Conservation (phyloP, 2,888 invertebrate genomes). For the Andricus curvator region DNA sequence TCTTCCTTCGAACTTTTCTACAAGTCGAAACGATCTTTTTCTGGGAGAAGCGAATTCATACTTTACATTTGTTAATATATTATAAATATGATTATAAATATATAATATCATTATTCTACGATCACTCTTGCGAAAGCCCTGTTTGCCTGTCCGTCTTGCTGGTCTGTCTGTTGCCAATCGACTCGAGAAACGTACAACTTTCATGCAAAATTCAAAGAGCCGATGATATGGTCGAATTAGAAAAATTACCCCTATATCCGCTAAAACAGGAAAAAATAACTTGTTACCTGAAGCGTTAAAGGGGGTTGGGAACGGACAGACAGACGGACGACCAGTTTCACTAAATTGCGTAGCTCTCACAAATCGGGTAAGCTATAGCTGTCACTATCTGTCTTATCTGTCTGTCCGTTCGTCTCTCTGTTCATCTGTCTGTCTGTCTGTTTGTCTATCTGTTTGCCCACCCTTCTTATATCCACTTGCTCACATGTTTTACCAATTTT, state of each 20-base stretch:
- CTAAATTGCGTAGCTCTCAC: slow-evolving; percentile 45
- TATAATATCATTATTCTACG: neutral
- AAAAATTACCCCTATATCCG: slow-evolving; percentile 31
- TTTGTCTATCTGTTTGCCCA: slow-evolving; percentile 66
- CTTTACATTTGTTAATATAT: neutral
- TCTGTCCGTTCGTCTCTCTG: slow-evolving; percentile 55
- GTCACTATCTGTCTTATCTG: slow-evolving; percentile 63
- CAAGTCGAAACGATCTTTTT: slow-evolving; percentile 37
- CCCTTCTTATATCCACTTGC: slow-evolving; percentile 54
- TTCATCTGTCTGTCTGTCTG: slow-evolving; percentile 59
- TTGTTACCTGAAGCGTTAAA: slow-evolving; percentile 29
- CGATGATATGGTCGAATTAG: slow-evolving; percentile 22
- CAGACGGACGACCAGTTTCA: slow-evolving; percentile 66
- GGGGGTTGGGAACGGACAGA: slow-evolving; percentile 67
- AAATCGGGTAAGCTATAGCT: slow-evolving; percentile 74
- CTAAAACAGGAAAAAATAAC: slow-evolving; percentile 42
- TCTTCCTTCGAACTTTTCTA: slow-evolving; percentile 2
- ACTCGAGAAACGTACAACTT: slow-evolving; percentile 41
- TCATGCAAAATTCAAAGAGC: neutral
- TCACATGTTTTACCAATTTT: slow-evolving; percentile 34
- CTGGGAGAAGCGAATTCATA: slow-evolving; percentile 40
- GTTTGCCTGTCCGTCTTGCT: slow-evolving; percentile 66
- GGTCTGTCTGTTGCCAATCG: slow-evolving; percentile 66
- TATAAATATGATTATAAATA: neutral
- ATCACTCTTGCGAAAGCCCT: neutral